Percentiles rank a stretch among this genome's conserved stretches.
phyloP scores from a whole-genome alignment of 2,797 vertebrate species.

The Cyclopterus lumpus region DNA sequence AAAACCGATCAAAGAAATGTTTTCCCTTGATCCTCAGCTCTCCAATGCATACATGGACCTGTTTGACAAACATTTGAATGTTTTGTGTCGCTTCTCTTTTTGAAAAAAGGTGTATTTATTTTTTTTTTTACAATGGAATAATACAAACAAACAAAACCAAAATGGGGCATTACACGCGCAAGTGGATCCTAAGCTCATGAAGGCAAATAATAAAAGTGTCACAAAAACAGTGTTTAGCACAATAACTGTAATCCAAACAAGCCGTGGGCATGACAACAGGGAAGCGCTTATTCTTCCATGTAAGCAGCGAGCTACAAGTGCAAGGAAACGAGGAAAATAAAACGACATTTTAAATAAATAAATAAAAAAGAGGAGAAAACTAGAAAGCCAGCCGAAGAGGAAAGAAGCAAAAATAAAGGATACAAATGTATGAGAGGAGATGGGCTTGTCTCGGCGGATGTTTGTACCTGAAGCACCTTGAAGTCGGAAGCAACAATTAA shows the following conservation, averaged over 20 bases:
- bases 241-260: conserved; percentile 51
- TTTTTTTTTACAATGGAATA: neutral
- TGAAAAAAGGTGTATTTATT: no score
- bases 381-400: conserved; percentile 23
- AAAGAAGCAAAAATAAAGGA: conserved; percentile 12
- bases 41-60: conserved; percentile 5
- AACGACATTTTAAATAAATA: neutral
- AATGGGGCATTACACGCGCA: conserved; percentile 17
- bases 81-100: neutral
- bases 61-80: neutral
- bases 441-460: conserved; percentile 49
- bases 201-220: conserved; percentile 7
- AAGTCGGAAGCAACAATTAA: conserved; percentile 54
- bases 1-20: no score
- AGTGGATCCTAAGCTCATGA: neutral
- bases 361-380: neutral
- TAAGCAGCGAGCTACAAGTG: conserved; percentile 13
- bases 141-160: no score
- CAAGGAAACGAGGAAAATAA: conserved; percentile 2
- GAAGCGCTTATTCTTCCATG: conserved; percentile 21
- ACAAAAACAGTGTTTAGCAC: conserved; percentile 41
- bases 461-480: conserved; percentile 66
- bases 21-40: conserved; percentile 3
- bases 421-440: conserved; percentile 26
- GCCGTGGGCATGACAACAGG: conserved; percentile 48